Evolutionary conservation across 2,888 invertebrate species (phyloP).

Genomic region (Anoplius nigerrimus): DNA sequence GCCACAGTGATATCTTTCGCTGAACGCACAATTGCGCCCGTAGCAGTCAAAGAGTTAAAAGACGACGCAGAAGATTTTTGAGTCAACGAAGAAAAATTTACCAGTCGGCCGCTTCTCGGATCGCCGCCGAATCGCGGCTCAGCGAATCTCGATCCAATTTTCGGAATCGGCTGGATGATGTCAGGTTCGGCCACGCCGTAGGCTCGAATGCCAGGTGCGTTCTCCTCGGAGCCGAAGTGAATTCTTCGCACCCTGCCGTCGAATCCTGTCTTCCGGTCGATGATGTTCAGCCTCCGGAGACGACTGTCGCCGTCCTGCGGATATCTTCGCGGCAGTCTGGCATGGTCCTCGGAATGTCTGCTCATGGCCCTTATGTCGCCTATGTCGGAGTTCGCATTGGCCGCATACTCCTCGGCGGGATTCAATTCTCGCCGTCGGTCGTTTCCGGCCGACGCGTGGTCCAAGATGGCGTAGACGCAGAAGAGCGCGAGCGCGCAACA

Average conservation of each 20-base stretch:
- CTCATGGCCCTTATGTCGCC: too few relatives aligned
- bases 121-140: neutral
- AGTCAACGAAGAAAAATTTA: too few relatives aligned
- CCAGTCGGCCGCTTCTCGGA: constrained; percentile 31
- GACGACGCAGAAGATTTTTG: too few relatives aligned
- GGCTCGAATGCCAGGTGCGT: constrained; percentile 37
- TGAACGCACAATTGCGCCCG: too few relatives aligned
- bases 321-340: constrained; percentile 24
- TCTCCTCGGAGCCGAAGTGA: constrained; percentile 36
- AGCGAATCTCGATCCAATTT: neutral
- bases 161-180: constrained; percentile 33
- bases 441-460: too few relatives aligned
- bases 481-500: too few relatives aligned
- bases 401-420: too few relatives aligned
- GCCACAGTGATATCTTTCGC: too few relatives aligned
- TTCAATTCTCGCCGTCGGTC: too few relatives aligned
- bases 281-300: constrained; percentile 42
- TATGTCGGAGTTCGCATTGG: too few relatives aligned
- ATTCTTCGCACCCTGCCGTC: constrained; percentile 61
- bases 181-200: constrained; percentile 42
- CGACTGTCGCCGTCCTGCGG: constrained; percentile 5
- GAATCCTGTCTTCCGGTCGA: constrained; percentile 50
- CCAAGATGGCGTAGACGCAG: too few relatives aligned
- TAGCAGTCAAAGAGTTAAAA: too few relatives aligned
- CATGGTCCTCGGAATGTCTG: neutral